These are phyloP conservation scores for Anticlea derivata DNA, from an alignment of 2,888 invertebrate genomes.

Conservation along the genomic window DNA sequence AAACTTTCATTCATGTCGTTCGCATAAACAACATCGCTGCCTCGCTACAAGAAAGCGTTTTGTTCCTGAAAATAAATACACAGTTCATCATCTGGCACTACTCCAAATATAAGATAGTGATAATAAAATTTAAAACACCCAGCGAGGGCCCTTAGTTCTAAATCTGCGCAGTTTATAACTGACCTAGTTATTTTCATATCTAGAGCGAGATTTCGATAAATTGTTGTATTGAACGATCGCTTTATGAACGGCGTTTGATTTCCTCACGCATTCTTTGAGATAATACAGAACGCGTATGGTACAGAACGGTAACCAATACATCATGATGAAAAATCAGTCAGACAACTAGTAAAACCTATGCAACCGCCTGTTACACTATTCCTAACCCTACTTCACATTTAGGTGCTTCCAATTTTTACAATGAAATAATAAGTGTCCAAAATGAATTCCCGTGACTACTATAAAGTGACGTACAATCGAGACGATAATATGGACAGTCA, in stretches of 20 bases:
- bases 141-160: conserved; percentile 59
- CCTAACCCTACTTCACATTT: conserved; percentile 28
- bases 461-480: conserved; percentile 68
- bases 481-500: conserved; percentile 50
- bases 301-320: conserved; percentile 65
- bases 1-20: conserved; percentile 37
- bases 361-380: conserved; percentile 39
- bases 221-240: conserved; percentile 15
- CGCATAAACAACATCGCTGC: conserved; percentile 13
- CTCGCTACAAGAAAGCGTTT: conserved; percentile 30
- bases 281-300: conserved; percentile 28
- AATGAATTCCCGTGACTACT: conserved; percentile 74
- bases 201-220: conserved; percentile 40
- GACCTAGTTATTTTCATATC: conserved; percentile 55
- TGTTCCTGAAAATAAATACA: conserved; percentile 26
- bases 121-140: conserved; percentile 53
- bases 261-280: conserved; percentile 17
- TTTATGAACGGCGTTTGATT: conserved; percentile 29
- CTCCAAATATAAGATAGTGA: conserved; percentile 48
- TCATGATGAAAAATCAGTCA: conserved; percentile 38
- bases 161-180: conserved; percentile 52
- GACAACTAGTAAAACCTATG: conserved; percentile 39
- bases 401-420: conserved; percentile 41
- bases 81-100: conserved; percentile 48
- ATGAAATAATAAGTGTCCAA: conserved; percentile 41